Evolutionary conservation across 2,888 invertebrate genomes (phyloP).

Genomic region (Iselma pallidipennis): DNA sequence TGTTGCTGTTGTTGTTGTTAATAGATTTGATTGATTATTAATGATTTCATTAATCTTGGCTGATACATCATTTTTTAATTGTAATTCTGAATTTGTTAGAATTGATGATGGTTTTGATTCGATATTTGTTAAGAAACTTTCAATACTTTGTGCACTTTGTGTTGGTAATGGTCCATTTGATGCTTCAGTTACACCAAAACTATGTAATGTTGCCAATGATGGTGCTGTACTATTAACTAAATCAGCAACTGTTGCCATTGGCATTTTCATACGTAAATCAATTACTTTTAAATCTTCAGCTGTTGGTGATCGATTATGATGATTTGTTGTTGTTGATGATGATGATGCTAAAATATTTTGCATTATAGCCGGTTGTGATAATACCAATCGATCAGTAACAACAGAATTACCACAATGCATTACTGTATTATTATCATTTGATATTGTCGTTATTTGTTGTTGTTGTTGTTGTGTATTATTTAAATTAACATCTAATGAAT

Average conservation of each 20-base stretch:
- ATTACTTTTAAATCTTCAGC: constrained; percentile 62
- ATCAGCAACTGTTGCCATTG: constrained; percentile 58
- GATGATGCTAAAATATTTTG: constrained; percentile 16
- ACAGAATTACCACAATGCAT: constrained; percentile 28
- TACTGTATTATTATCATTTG: constrained; percentile 39
- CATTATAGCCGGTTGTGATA: constrained; percentile 22
- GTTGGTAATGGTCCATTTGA: constrained; percentile 58
- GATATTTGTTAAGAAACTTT: constrained; percentile 62
- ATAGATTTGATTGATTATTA: constrained; percentile 12
- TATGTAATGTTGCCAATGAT: constrained; percentile 59
- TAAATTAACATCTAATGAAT: constrained; percentile 45
- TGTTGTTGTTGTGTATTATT: constrained; percentile 32
- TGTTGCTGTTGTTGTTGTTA: constrained; percentile 18
- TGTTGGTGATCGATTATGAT: constrained; percentile 11
- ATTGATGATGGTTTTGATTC: constrained; percentile 48
- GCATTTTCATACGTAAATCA: constrained; percentile 70
- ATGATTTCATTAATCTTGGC: constrained; percentile 32
- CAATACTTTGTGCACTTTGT: constrained; percentile 64
- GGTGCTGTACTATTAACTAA: constrained; percentile 61
- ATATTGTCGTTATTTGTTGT: constrained; percentile 39
- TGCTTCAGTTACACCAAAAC: constrained; percentile 57
- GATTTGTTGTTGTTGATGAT: neutral
- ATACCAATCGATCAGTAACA: constrained; percentile 22
- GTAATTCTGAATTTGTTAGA: constrained; percentile 23
- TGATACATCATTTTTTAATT: constrained; percentile 31